Conservation (phyloP, 2,797 vertebrate genomes). For the Aldrovandia affinis region DNA sequence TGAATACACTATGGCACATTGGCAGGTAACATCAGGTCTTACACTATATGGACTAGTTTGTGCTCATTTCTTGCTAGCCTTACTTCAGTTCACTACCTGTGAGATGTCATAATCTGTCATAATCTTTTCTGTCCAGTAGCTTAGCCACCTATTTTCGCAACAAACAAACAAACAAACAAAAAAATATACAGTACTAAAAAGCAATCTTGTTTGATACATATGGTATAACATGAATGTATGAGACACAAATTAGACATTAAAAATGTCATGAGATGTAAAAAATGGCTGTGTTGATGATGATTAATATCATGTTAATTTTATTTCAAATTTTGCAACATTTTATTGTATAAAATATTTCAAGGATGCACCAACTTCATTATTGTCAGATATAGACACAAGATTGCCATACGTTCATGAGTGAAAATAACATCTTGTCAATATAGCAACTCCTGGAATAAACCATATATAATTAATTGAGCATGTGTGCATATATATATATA, state of each 20-base stretch:
- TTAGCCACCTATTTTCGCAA: not conserved
- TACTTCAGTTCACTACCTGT: too few relatives aligned
- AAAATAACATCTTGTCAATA: not conserved
- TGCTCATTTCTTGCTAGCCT: not conserved
- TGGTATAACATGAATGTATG: not conserved
- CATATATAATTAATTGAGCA: too few relatives aligned
- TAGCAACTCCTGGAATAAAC: too few relatives aligned
- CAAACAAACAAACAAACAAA: not conserved
- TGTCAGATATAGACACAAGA: not conserved
- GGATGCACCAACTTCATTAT: not conserved
- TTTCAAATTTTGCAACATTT: too few relatives aligned
- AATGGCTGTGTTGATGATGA: too few relatives aligned
- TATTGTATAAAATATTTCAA: not conserved
- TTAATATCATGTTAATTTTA: too few relatives aligned
- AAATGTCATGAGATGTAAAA: not conserved
- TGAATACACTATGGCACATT: not conserved
- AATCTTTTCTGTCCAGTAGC: not conserved
- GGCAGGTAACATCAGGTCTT: not conserved
- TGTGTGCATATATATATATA: too few relatives aligned
- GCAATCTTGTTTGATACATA: not conserved
- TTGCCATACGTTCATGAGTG: not conserved
- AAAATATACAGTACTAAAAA: not conserved
- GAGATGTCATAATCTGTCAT: not conserved
- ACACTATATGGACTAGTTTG: not conserved
- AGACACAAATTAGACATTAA: not conserved